Conservation (phyloP, 2,113 vertebrate genomes). For the Heterotis niloticus region DNA sequence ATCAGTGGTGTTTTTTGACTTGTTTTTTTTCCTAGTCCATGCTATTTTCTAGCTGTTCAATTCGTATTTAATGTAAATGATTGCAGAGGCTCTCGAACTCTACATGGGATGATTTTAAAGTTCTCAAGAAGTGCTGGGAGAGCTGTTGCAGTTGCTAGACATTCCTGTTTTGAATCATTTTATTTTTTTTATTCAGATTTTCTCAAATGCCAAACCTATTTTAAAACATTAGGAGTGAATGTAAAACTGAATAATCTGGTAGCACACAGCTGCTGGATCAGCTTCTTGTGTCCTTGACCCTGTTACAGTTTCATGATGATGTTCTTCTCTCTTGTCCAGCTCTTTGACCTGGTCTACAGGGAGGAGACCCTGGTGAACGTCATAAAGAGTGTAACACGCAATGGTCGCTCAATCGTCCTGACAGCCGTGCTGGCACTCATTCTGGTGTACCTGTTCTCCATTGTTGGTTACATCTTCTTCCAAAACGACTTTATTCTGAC, state of each 20-base stretch:
- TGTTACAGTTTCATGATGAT: not conserved
- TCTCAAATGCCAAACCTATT: too few species aligned
- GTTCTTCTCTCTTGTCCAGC: conserved; percentile 59
- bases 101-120: too few species aligned
- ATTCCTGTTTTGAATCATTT: too few species aligned
- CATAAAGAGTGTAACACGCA: conserved; percentile 97
- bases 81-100: too few species aligned
- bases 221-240: too few species aligned
- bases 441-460: conserved; percentile 98
- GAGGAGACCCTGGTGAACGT: conserved; percentile 96
- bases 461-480: conserved; percentile 97
- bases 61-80: not conserved
- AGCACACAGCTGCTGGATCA: not conserved
- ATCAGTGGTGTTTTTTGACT: too few species aligned
- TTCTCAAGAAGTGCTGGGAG: too few species aligned
- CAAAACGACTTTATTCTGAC: conserved; percentile 95
- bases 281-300: not conserved
- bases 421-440: conserved; percentile 94
- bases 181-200: too few species aligned
- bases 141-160: too few species aligned
- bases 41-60: not conserved
- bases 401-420: conserved; percentile 93
- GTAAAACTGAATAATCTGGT: too few species aligned
- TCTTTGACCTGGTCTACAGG: conserved; percentile 94
- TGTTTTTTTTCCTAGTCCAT: too few species aligned